Conservation (phyloP, 1,140 invertebrate genomes). For the Drosophila lowei region DNA sequence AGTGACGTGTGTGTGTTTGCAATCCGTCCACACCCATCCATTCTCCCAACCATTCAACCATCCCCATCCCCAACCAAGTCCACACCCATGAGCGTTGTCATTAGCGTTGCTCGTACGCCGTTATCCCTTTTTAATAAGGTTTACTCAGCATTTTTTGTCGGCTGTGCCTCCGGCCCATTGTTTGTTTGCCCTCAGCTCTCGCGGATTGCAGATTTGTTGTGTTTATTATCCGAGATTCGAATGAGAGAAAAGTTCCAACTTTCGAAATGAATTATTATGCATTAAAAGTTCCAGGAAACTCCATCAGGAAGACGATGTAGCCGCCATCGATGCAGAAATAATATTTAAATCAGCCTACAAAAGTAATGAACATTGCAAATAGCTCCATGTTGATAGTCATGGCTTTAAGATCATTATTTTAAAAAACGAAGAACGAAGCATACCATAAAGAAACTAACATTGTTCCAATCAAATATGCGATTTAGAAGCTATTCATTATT, state of each 20-base stretch:
- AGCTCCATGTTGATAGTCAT: too few relatives aligned
- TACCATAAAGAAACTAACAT: too few relatives aligned
- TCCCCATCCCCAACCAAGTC: constrained; percentile 15
- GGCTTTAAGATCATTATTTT: too few relatives aligned
- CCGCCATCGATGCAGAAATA: too few relatives aligned
- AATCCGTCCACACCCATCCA: constrained; percentile 21
- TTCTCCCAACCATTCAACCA: background rate
- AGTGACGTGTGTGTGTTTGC: constrained; percentile 79
- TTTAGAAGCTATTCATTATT: constrained; percentile 6
- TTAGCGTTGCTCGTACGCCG: constrained; percentile 72
- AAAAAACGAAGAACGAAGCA: too few relatives aligned
- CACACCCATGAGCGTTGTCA: constrained; percentile 64
- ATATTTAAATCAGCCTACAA: too few relatives aligned
- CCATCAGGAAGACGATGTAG: too few relatives aligned
- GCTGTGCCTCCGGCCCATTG: constrained; percentile 39
- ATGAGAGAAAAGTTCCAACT: constrained; percentile 44
- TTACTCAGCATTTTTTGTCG: constrained; percentile 76
- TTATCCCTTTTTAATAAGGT: constrained; percentile 82
- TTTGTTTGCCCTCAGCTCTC: constrained; percentile 24
- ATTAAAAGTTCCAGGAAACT: constrained; percentile 9
- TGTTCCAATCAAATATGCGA: too few relatives aligned
- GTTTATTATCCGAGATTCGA: constrained; percentile 75
- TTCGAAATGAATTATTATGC: constrained; percentile 29
- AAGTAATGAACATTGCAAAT: too few relatives aligned
- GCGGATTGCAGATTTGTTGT: constrained; percentile 49